Evolutionary conservation across 2,888 invertebrate genomes (phyloP), one percentile per base, ranked within the genome.

Genomic region (Caenorhabditis sp.): DNA sequence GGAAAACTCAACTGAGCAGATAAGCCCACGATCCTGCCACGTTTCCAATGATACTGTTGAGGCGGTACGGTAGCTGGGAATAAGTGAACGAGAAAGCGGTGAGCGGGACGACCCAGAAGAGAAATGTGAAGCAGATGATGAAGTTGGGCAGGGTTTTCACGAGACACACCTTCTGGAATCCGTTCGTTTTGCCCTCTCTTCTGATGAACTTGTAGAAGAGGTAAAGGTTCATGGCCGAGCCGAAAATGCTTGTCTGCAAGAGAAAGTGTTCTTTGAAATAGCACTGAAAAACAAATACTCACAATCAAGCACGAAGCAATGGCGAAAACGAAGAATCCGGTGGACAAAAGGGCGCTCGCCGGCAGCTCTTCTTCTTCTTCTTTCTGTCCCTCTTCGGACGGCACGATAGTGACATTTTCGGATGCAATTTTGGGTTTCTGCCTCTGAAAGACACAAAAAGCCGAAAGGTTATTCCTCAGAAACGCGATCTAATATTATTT

Each of bases 101-200:
- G 9, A 48, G 22, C 2, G 66, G 66, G 7, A 55, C 41, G 2
- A 55, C 66, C 66, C 66, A 66, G 39, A 66, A 32, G 2, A 66
- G 32, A 13, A 66, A 66, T 6, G 66, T 39, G 24, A 48, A 48
- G 17, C 66, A 66, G 13, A 66, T 55, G 13, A 66, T 4, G 32
- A 66, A 55, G 26, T 66, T 66, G 17, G 66, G 66, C 2, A 58
- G n/a, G 0, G 66, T 66, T 32, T 66, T 66, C 8, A 55, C 41
- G 3, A 55, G 66, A 32, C 66, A 66, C 3, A 66, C 35, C 17
- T 66, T 66, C n/a, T 66, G 55, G 50, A 66, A 66, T 17, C 55
- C 66, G 13, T 50, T 66, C 9, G 56, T n/a, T 48, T 65, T 65
- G 11, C 65, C 65, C 8, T 65, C 65, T 37, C 65, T 11, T 27